Evolutionary conservation across 2,797 vertebrate species (phyloP).

Genomic region (Sebastes minor): DNA sequence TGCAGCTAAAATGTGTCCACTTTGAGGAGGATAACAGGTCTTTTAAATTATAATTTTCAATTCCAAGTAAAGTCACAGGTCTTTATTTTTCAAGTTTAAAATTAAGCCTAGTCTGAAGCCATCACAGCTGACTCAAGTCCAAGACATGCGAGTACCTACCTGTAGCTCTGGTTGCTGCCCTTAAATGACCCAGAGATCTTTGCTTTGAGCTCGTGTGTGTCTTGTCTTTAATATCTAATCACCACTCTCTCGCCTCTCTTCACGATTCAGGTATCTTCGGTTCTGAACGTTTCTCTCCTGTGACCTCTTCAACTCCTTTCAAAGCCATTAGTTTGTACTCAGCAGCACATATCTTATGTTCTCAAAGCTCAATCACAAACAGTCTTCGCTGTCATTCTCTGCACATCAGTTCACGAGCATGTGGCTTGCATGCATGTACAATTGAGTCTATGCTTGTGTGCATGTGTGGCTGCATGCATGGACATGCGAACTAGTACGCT

Average conservation of each 20-base stretch:
- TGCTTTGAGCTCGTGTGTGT: conserved; percentile 16
- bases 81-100: neutral
- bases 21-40: neutral
- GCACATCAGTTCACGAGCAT: conserved; percentile 13
- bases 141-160: neutral
- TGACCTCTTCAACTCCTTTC: conserved; percentile 25
- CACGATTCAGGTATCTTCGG: conserved; percentile 12
- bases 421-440: neutral
- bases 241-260: conserved; percentile 4
- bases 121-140: neutral
- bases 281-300: conserved; percentile 24
- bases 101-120: neutral
- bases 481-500: neutral
- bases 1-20: neutral
- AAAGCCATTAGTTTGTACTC: conserved; percentile 41
- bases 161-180: neutral
- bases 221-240: conserved; percentile 15
- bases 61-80: neutral
- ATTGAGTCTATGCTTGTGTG: neutral
- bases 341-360: conserved; percentile 17
- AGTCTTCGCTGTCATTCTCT: conserved; percentile 23
- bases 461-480: conserved; percentile 12
- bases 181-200: conserved; percentile 1
- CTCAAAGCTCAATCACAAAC: conserved; percentile 28
- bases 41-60: neutral